These are phyloP conservation scores for Drosophila pseudotakahashii DNA, from an alignment of 2,888 invertebrate species.

Conservation along the genomic window DNA sequence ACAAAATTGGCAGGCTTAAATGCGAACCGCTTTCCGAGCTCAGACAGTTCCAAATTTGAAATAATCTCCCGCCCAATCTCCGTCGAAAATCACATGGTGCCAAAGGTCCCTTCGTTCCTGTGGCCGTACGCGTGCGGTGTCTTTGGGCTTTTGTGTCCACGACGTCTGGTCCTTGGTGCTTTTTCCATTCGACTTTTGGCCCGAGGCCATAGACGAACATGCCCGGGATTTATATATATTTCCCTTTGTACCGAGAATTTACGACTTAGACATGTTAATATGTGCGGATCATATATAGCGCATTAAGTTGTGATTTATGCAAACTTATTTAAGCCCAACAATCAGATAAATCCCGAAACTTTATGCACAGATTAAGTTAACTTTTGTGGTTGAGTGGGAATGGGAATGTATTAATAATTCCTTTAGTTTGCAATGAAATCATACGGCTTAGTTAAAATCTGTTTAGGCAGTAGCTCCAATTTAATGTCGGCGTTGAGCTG, in stretches of 20 bases:
- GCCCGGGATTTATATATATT: conserved; percentile 28
- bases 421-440: conserved; percentile 10
- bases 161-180: conserved; percentile 26
- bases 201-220: conserved; percentile 37
- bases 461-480: background rate
- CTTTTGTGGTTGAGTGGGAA: background rate
- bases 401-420: conserved; percentile 25
- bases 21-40: background rate
- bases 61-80: conserved; percentile 27
- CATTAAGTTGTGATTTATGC: conserved; percentile 60
- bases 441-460: conserved; percentile 4
- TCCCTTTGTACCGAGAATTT: conserved; percentile 49
- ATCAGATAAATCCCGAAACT: conserved; percentile 40
- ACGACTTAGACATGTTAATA: conserved; percentile 64
- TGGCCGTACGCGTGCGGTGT: background rate
- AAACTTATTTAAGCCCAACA: conserved; percentile 42
- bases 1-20: conserved; percentile 33
- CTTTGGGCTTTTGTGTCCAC: background rate
- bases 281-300: conserved; percentile 48
- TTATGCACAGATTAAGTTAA: conserved; percentile 29
- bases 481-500: background rate
- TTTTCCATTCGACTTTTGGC: conserved; percentile 60
- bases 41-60: conserved; percentile 27
- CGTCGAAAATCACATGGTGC: conserved; percentile 18
- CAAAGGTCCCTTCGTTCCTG: conserved; percentile 1